These are phyloP conservation scores for Melanotaenia parkinsoni DNA, from an alignment of 2,797 vertebrate species.

Conservation along the genomic window DNA sequence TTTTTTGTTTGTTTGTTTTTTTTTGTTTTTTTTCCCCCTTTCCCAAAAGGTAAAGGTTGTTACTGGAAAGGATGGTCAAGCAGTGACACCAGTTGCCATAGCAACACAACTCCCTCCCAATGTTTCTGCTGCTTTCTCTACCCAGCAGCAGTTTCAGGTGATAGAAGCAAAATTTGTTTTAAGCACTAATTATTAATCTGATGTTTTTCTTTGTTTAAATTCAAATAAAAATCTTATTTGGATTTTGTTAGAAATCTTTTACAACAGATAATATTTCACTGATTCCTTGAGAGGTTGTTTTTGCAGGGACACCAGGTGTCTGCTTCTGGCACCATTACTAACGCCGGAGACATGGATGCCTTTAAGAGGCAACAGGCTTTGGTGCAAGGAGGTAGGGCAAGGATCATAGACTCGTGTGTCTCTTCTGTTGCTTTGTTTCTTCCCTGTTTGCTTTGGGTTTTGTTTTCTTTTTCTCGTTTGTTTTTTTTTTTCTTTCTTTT, in stretches of 20 bases:
- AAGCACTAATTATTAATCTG: not conserved
- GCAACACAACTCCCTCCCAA: conserved; percentile 97
- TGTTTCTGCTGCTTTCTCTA: conserved; percentile 95
- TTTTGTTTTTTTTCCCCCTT: no score
- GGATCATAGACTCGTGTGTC: conserved; percentile 58
- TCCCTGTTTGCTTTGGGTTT: conserved; percentile 80
- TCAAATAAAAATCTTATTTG: not conserved
- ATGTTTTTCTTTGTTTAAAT: not conserved
- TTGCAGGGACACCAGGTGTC: conserved; percentile 88
- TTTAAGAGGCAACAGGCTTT: conserved; percentile 95
- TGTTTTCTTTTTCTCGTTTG: conserved; percentile 51
- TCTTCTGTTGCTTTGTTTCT: conserved; percentile 75
- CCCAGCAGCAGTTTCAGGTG: conserved; percentile 92
- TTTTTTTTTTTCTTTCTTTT: no score
- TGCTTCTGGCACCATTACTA: conserved; percentile 83
- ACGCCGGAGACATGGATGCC: conserved; percentile 91
- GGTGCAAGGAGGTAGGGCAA: conserved; percentile 91
- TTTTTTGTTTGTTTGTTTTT: conserved; percentile 24
- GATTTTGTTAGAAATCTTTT: conserved; percentile 1
- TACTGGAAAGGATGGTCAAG: conserved; percentile 97
- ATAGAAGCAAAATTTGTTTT: conserved; percentile 38
- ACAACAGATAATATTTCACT: conserved; percentile 14
- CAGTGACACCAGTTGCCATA: conserved; percentile 97
- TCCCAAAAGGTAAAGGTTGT: conserved; percentile 91
- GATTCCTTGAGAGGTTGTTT: conserved; percentile 70